Evolutionary conservation across 2,113 vertebrate species (phyloP), one percentile per base, ranked within the genome.

Genomic region (Pygoscelis adeliae): DNA sequence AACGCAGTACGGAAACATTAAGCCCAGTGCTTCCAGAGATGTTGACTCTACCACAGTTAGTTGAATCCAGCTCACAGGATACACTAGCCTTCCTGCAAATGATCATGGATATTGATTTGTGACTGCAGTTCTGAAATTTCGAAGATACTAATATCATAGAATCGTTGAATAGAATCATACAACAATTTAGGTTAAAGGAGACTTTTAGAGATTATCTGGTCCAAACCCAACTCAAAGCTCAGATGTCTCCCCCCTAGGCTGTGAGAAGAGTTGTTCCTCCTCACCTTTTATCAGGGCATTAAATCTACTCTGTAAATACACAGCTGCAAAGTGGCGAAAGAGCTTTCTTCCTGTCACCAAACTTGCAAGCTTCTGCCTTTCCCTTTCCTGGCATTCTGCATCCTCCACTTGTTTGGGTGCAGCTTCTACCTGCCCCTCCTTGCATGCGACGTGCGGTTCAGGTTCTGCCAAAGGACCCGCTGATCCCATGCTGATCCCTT

Each of bases 401-500:
- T 79, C 23, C 40, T 74, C 50, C n/a, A 0, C 14, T 58, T 85
- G 21, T 32, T 86, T 30, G 76, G 62, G 11, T 23, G 6, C 30
- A 62, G 10, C 13, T 74, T 79, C 74, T 74, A 11, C 23, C 15
- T 61, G 44, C 8, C 1, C 4, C 15, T 81, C 15, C 29, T 88
- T 74, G 16, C 19, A 59, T 7, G 5, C 2, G 30, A 1, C 11
- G 3, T 18, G 20, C 8, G 12, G 5, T 50, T 83, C 30, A 38
- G 9, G 13, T 61, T 83, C 27, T 79, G 34, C 27, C n/a, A 76
- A 66, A 58, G 21, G 47, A 67, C 13, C 7, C 0, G 0, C 17
- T 2, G 3, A 3, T 84, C 15, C 16, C 3, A 0, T 11, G 6
- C 20, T 1, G 1, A 47, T 47, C 13, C 25, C 21, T 7, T 30